Base-by-base conservation (phyloP, 2,888 invertebrate genomes). In the Agrochola circellaris region DNA sequence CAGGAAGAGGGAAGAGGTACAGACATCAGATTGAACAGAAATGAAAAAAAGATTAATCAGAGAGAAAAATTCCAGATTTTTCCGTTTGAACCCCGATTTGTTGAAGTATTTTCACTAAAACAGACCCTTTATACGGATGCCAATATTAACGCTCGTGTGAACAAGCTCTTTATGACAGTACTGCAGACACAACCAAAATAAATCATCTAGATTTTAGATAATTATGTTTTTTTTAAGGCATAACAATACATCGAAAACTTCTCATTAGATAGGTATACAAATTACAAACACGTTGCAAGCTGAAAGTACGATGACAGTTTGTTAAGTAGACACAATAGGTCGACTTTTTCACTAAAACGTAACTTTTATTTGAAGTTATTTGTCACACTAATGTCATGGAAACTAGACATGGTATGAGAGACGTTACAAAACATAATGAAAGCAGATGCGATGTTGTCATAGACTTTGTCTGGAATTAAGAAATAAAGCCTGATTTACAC, bases 351-450 rank as follows among this genome's bases (percentile, higher is more conserved):
- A 11, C 75, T 48, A 38, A 69, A 23, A 48, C 26, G 45, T 69
- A 62, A 78, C 69, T 15, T 48, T 79, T 78, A 78, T 61, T 68
- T 54, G 17, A 30, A 51, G 30, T 61, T 34, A 60, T 77, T 77
- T 48, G 54, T 69, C 26, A 62, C 54, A 77, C 45, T 34, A n/a
- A 77, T 26, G 51, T 62, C 7, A 69, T 26, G 26, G 45, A 34
- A n/a, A 45, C 34, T 34, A 56, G 23, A 69, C 45, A 26, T 45
- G 20, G 13, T 30, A 58, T 23, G n/a, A 74, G 13, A 54, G n/a
- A 58, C 23, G 26, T 58, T 23, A 23, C 17, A 58, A 75, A 34
- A 64, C 1, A 23, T 23, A 54, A 38, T 48, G 8, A 11, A 75
- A 23, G 26, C 7, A 45, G n/a, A 8, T 45, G 34, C 2, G 8